Conservation (phyloP, 1,140 invertebrate species). For the Zelostemma sp. region DNA sequence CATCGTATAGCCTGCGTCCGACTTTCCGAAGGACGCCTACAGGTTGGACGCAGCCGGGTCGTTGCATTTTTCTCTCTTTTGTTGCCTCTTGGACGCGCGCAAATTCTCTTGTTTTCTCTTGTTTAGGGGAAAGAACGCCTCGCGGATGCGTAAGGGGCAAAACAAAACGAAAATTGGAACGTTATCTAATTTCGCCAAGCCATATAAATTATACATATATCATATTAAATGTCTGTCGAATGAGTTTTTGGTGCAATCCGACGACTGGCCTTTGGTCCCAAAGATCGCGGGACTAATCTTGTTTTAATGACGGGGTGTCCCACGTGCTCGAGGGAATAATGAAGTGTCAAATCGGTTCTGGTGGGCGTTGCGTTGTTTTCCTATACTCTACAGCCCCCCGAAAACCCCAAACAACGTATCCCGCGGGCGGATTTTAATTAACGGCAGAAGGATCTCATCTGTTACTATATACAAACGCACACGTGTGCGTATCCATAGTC, state of each 20-base stretch:
- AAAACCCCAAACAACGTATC: slow-evolving; percentile 42
- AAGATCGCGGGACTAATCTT: slow-evolving; percentile 65
- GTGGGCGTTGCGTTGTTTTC: slow-evolving; percentile 60
- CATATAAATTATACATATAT: too few relatives aligned
- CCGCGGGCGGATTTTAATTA: slow-evolving; percentile 62
- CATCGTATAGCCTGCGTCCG: too few relatives aligned
- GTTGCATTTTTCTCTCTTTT: too few relatives aligned
- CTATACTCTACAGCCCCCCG: slow-evolving; percentile 33
- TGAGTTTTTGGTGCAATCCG: slow-evolving; percentile 37
- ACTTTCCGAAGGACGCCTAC: slow-evolving; percentile 39
- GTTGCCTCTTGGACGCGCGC: too few relatives aligned
- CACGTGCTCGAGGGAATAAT: slow-evolving; percentile 58
- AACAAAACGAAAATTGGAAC: slow-evolving; percentile 9
- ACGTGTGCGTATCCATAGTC: too few relatives aligned
- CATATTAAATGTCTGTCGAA: slow-evolving; percentile 41
- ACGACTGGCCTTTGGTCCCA: slow-evolving; percentile 30
- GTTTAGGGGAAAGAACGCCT: too few relatives aligned
- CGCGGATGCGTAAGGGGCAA: too few relatives aligned
- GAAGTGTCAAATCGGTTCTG: slow-evolving; percentile 68
- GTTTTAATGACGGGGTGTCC: slow-evolving; percentile 68
- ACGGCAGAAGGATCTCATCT: slow-evolving; percentile 53
- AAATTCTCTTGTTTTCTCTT: background rate
- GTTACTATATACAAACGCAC: too few relatives aligned
- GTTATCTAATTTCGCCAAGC: background rate
- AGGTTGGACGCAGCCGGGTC: slow-evolving; percentile 32